Conservation (phyloP, 2,113 vertebrate genomes). For the Fregata magnificens region DNA sequence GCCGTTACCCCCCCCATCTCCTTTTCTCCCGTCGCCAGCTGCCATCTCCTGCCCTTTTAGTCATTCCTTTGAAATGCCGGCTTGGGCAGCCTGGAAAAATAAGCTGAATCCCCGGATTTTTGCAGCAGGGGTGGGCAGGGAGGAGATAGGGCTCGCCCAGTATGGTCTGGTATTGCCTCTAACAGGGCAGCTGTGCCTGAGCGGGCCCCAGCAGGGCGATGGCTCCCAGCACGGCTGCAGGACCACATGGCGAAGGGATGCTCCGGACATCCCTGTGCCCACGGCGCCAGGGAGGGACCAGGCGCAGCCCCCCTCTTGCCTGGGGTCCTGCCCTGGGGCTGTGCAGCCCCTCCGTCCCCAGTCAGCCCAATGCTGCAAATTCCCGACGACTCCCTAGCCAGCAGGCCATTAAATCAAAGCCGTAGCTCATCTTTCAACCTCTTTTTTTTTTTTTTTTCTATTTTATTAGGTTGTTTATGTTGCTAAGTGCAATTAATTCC, state of each 20-base stretch:
- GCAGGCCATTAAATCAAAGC: background rate
- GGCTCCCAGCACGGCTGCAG: background rate
- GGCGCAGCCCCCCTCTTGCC: rapidly evolving
- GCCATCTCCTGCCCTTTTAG: background rate
- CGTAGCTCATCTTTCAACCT: background rate
- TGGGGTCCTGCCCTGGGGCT: background rate
- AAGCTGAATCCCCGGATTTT: background rate
- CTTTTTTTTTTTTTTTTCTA: background rate
- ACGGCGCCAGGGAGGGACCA: rapidly evolving
- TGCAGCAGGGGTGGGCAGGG: background rate
- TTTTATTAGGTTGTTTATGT: background rate
- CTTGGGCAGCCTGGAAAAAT: background rate
- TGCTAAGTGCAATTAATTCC: background rate
- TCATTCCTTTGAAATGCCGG: rapidly evolving
- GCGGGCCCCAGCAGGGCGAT: background rate
- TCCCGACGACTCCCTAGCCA: background rate
- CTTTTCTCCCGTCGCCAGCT: background rate
- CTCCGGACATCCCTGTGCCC: rapidly evolving
- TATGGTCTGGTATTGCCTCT: rapidly evolving
- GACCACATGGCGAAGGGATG: background rate
- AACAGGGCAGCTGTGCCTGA: rapidly evolving
- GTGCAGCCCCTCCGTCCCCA: background rate
- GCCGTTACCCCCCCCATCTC: rapidly evolving
- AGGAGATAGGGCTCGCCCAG: background rate
- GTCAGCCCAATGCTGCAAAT: rapidly evolving